These are phyloP conservation scores for Atopsyche davidsoni DNA, from an alignment of 1,140 invertebrate species.

Conservation along the genomic window DNA sequence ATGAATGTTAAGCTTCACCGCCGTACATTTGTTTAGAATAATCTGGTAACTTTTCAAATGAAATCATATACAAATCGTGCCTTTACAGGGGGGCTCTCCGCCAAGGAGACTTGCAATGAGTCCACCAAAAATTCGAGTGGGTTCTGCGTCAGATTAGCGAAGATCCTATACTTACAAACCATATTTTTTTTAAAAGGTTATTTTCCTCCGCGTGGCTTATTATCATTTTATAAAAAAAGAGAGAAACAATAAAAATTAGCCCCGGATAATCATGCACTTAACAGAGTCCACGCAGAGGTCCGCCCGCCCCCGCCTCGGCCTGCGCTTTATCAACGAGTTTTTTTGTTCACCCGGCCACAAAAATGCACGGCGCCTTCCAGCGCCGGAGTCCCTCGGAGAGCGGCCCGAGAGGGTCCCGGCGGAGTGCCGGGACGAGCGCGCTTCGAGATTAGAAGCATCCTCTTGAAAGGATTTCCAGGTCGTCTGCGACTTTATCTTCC, in stretches of 20 bases:
- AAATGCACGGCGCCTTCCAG: not conserved
- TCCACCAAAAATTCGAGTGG: too few species aligned
- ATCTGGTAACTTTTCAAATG: too few species aligned
- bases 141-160: too few species aligned
- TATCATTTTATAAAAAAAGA: too few species aligned
- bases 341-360: not conserved
- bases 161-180: too few species aligned
- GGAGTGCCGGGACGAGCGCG: not conserved
- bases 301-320: not conserved
- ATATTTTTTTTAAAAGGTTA: too few species aligned
- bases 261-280: not conserved
- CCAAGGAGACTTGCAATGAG: too few species aligned
- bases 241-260: not conserved
- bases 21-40: too few species aligned
- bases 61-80: too few species aligned
- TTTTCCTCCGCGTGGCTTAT: too few species aligned
- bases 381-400: conserved; percentile 1
- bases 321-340: not conserved
- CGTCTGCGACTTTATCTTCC: conserved; percentile 7
- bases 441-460: conserved; percentile 9
- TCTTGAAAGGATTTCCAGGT: conserved; percentile 21
- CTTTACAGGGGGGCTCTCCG: too few species aligned
- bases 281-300: not conserved
- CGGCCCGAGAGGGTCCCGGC: not conserved
- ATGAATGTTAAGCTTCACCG: too few species aligned